A percentile compares a stretch with the other conserved stretches of the same genome.
Evolutionary conservation across 2,888 invertebrate genomes (phyloP).

Genomic region (Syrista parreyssii): DNA sequence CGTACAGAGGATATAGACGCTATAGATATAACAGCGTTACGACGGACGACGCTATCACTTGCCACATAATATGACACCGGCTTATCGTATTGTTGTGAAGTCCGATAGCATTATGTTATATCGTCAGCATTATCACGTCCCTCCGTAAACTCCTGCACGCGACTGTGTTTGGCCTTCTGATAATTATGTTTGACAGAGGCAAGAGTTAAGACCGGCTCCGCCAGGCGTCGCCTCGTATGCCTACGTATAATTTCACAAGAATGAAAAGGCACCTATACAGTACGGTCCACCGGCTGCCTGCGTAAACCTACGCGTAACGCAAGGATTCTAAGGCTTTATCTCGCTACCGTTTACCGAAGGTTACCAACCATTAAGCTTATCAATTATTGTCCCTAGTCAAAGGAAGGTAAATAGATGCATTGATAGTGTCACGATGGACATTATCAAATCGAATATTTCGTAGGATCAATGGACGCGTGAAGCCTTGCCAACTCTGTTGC

Average conservation of each 20-base stretch:
- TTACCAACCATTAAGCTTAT: not conserved
- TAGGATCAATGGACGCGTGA: not conserved
- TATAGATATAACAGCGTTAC: not conserved
- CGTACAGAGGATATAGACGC: not conserved
- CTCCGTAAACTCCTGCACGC: slow-evolving; percentile 21
- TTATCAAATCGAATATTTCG: not conserved
- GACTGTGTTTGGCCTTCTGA: slow-evolving; percentile 30
- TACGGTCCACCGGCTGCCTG: not conserved
- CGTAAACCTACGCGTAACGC: not conserved
- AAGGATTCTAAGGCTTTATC: not conserved
- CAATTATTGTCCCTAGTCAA: not conserved
- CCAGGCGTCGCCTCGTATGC: not conserved
- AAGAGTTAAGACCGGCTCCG: slow-evolving; percentile 5
- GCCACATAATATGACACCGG: slow-evolving; percentile 18
- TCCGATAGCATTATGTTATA: slow-evolving; percentile 23
- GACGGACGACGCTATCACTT: slow-evolving; percentile 1
- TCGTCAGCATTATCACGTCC: slow-evolving; percentile 21
- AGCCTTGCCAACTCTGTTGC: not conserved
- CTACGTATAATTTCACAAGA: not conserved
- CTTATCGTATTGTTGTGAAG: slow-evolving; percentile 28
- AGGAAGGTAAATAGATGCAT: not conserved
- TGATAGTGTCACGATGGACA: not conserved
- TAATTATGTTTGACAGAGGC: slow-evolving; percentile 37
- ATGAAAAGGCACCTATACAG: not conserved
- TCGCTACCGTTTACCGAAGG: not conserved